phyloP scores from a whole-genome alignment of 2,797 vertebrate genomes.

The Protonibea diacanthus region DNA sequence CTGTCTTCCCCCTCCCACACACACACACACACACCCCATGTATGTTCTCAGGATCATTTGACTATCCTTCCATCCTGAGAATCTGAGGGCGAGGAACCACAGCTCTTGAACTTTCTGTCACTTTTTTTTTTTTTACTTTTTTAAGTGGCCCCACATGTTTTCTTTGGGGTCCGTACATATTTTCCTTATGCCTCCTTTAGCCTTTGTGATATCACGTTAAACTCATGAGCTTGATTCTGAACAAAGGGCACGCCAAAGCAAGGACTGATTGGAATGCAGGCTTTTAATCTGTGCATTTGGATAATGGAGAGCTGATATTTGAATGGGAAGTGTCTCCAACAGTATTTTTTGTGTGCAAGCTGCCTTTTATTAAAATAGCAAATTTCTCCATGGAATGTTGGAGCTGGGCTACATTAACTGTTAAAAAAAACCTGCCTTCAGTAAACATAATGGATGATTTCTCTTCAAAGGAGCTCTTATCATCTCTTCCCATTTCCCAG shows the following conservation, averaged over 20 bases:
- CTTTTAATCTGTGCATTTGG: constrained; percentile 66
- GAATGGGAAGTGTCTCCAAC: constrained; percentile 52
- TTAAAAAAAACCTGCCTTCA: constrained; percentile 73
- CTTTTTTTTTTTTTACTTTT: constrained; percentile 13
- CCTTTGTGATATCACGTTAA: constrained; percentile 54
- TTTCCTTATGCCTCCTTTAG: constrained; percentile 35
- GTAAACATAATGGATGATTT: constrained; percentile 84
- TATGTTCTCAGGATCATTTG: constrained; percentile 46
- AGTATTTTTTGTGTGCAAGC: constrained; percentile 45
- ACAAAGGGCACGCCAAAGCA: constrained; percentile 49
- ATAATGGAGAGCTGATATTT: constrained; percentile 61
- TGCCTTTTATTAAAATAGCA: constrained; percentile 67
- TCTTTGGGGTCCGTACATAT: constrained; percentile 33
- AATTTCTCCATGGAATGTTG: constrained; percentile 58
- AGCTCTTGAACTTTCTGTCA: constrained; percentile 36
- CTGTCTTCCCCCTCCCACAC: neutral
- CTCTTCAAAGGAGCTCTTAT: constrained; percentile 83
- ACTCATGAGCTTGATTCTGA: constrained; percentile 50
- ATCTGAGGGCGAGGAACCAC: constrained; percentile 14
- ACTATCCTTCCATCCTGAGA: constrained; percentile 17
- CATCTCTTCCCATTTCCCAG: constrained; percentile 79
- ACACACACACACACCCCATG: constrained; percentile 4
- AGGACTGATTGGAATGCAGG: constrained; percentile 47
- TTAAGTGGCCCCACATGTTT: constrained; percentile 25
- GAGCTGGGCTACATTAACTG: constrained; percentile 63